These are phyloP conservation scores for Castor canadensis DNA, from an alignment of 2,113 vertebrate genomes.

Conservation along the genomic window DNA sequence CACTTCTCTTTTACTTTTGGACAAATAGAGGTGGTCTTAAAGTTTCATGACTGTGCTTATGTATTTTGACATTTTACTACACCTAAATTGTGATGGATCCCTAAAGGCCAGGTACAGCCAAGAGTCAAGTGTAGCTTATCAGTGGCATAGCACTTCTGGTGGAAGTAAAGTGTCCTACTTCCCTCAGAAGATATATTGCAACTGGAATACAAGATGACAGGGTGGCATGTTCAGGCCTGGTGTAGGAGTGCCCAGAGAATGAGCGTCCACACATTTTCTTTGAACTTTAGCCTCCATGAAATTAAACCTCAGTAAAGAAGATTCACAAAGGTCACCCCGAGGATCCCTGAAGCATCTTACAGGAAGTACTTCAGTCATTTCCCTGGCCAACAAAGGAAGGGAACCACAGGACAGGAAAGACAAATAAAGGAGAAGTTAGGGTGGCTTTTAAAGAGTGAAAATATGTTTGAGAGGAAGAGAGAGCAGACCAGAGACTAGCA, in stretches of 20 bases:
- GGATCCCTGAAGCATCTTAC: not conserved
- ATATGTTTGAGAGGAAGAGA: not conserved
- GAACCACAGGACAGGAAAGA: not conserved
- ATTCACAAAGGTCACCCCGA: not conserved
- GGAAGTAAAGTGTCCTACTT: not conserved
- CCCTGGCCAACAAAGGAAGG: not conserved
- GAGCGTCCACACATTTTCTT: not conserved
- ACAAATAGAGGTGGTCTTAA: not conserved
- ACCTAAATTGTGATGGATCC: not conserved
- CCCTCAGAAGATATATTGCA: not conserved
- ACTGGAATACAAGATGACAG: not conserved
- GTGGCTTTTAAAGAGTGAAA: not conserved
- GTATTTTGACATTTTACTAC: not conserved
- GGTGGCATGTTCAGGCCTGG: rapidly evolving
- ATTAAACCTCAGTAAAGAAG: not conserved
- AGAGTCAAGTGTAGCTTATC: not conserved
- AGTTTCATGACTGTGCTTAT: not conserved
- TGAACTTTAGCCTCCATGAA: not conserved
- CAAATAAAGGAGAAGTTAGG: not conserved
- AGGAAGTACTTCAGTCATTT: not conserved
- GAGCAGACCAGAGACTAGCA: not conserved
- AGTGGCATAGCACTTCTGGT: not conserved
- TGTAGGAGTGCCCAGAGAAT: not conserved
- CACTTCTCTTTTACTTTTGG: not conserved
- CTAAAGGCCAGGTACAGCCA: not conserved